Percentiles rank a stretch among this genome's conserved stretches.
Conservation (phyloP, 2,888 invertebrate genomes). For the Xylota sylvarum region DNA sequence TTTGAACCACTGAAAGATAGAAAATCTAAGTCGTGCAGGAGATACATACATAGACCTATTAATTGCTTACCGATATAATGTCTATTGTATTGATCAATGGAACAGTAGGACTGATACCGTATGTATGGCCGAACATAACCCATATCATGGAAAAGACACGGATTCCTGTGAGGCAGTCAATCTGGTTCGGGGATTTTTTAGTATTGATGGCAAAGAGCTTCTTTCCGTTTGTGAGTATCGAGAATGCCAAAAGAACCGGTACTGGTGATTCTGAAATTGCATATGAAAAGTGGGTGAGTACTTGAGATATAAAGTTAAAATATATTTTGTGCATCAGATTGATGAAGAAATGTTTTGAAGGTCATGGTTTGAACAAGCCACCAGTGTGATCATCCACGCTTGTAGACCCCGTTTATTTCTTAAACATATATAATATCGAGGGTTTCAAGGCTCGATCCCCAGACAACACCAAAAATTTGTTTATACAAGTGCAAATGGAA, state of each 20-base stretch:
- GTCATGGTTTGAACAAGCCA: no score
- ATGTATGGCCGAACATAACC: conserved; percentile 48
- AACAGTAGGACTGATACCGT: conserved; percentile 12
- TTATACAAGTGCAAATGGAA: no score
- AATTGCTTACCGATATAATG: neutral
- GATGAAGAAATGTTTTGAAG: no score
- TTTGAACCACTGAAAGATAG: conserved; percentile 62
- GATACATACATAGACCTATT: neutral
- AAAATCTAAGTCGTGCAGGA: neutral
- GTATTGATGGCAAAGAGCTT: conserved; percentile 52
- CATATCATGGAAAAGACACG: conserved; percentile 55
- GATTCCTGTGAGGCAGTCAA: conserved; percentile 47
- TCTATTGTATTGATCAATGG: conserved; percentile 27
- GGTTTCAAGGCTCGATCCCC: no score
- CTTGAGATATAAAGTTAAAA: neutral
- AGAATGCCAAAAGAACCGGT: conserved; percentile 45
- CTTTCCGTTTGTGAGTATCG: conserved; percentile 37
- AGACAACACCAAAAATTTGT: no score
- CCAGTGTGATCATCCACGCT: no score
- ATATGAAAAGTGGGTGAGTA: no score
- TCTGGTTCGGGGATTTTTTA: conserved; percentile 29
- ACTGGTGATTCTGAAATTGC: conserved; percentile 11
- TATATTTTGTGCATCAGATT: no score
- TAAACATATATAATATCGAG: no score
- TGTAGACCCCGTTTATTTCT: no score